Evolutionary conservation across 2,113 vertebrate species (phyloP).

Genomic region (Apus apus): DNA sequence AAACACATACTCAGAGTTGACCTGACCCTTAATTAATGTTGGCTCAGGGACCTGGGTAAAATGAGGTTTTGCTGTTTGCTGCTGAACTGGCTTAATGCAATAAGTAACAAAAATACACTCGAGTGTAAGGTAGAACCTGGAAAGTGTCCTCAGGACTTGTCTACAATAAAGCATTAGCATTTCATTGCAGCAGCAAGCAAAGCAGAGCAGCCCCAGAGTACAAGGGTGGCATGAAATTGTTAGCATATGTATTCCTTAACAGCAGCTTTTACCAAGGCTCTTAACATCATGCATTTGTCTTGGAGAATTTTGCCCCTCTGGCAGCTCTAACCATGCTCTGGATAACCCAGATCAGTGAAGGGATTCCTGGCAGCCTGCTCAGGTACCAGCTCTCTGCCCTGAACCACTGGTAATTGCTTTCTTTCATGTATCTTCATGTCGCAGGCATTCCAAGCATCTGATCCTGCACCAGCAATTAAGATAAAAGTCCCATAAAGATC

Average conservation of each 20-base stretch:
- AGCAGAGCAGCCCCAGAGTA: neutral
- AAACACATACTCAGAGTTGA: neutral
- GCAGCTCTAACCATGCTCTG: neutral
- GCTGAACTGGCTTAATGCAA: neutral
- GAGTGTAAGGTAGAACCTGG: neutral
- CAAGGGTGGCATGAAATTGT: neutral
- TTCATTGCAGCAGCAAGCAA: neutral
- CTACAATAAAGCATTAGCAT: neutral
- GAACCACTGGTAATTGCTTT: neutral
- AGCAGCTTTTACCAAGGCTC: neutral
- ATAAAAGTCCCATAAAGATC: neutral
- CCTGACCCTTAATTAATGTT: neutral
- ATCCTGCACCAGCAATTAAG: neutral
- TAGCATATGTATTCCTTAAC: neutral
- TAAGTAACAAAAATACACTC: neutral
- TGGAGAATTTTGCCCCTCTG: neutral
- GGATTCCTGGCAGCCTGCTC: neutral
- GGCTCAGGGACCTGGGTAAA: neutral
- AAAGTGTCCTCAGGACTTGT: neutral
- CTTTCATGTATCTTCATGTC: neutral
- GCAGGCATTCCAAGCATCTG: neutral
- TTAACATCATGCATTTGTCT: neutral
- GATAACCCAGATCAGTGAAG: neutral
- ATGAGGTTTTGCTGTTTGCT: neutral
- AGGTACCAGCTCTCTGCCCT: neutral